Base-by-base conservation (phyloP, 2,888 invertebrate genomes). In the Calliopum simillimum region DNA sequence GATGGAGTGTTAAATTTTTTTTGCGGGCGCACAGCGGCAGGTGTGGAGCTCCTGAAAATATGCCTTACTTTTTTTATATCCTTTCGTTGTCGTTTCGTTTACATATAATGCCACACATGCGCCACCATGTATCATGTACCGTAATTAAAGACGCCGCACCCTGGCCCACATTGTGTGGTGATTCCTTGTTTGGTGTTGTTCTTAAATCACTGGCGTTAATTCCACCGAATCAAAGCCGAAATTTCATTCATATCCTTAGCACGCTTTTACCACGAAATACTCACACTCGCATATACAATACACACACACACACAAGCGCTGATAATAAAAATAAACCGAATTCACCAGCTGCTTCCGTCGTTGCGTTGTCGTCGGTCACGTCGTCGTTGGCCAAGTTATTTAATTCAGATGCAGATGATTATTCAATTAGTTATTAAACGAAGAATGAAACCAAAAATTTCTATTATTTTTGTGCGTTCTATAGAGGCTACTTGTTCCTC, bases 1-100 rank as follows among this genome's bases (percentile, higher is more conserved):
- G 70, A 73, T 73, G 73, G 67, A 72, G 73, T 75, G 74, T 76
- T 74, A 74, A 75, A 73, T 73, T 62, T 71, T 58, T 41, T 12
- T 49, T 49, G 13, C 19, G 13, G 5, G 8, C 25, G 5, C 33
- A 33, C 33, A 33, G 33, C 1, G 8, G 33, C 33, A 2, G 33
- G 5, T 5, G 33, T 5, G 33, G 33, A 8, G 8, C 2, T 4
- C 8, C 33, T 33, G 33, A 8, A 33, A 33, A 2, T 33, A 6
- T 33, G 33, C 33, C 6, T 6, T 5, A 33, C 33, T 33, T 33
- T 33, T n/a, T 23, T 23, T 53, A 23, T 23, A 53, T 4, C 21
- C 21, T 21, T n/a, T 12, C 4, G 23, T 12, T 23, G 21, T 14
- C 51, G 8, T 12, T 12, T 51, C 51, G 21, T 21, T 16, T 21